Conservation (phyloP, 2,113 vertebrate species). For the Barnardius zonarius region DNA sequence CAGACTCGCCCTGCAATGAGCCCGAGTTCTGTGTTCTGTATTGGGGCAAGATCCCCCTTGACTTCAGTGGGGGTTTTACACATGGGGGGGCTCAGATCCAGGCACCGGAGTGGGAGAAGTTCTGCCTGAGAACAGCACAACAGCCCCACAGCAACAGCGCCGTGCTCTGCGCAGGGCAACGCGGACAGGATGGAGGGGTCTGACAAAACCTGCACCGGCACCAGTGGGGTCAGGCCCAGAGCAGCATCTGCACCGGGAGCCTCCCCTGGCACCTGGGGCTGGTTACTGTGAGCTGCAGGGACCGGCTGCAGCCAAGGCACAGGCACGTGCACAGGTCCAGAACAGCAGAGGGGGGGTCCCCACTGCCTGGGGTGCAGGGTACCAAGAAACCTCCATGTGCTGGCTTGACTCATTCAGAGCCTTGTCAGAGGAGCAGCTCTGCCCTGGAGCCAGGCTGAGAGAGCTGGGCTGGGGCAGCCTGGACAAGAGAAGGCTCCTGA, state of each 20-base stretch:
- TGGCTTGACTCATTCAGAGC: not conserved
- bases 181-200: not conserved
- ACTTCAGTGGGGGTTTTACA: not conserved
- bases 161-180: not conserved
- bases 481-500: not conserved
- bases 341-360: not conserved
- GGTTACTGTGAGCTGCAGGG: not conserved
- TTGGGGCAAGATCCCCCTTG: not conserved
- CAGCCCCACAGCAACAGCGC: fast-evolving
- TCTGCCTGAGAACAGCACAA: not conserved
- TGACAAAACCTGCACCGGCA: not conserved
- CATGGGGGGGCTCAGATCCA: fast-evolving
- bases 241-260: not conserved
- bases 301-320: not conserved
- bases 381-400: not conserved
- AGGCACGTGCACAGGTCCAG: not conserved
- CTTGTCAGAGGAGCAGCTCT: not conserved
- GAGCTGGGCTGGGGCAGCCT: not conserved
- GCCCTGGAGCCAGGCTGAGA: not conserved
- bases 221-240: not conserved
- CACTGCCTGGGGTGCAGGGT: fast-evolving
- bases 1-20: not conserved
- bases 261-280: not conserved
- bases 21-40: not conserved
- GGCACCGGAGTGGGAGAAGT: not conserved